Evolutionary conservation across 2,888 invertebrate species (phyloP), one percentile per base, ranked within the genome.

Genomic region (Gnatocerus cornutus): DNA sequence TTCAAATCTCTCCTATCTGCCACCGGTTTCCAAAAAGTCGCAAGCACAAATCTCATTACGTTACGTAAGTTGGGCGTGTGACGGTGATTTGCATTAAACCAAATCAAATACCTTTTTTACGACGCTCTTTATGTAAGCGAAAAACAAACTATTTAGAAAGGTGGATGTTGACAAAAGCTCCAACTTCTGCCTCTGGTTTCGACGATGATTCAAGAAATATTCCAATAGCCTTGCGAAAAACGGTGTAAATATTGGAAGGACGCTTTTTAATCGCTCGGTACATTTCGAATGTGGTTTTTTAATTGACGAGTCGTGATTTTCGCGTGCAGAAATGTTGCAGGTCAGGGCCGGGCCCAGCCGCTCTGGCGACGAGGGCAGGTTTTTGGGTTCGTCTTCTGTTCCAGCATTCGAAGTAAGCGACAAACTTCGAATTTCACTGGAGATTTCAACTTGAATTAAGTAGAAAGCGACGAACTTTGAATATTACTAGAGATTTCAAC

Each of bases 191-290:
- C 21, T 4, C 21, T 21, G 21, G 21, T 21, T 21, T 21, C 21
- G 21, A 21, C 21, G 21, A 21, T 21, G 21, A 21, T 21, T 21
- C 21, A 21, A 21, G 37, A 61, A 61, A 61, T 61, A 61, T 61
- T 61, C 59, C 59, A 30, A 14, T 61, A 61, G 46, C 59, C 59
- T 61, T 61, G 59, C 21, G 8, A 52, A 52, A 61, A 46, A 61
- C 59, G 33, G 46, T 61, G 46, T 61, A 61, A 46, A 61, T 61
- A 58, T 58, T 43, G 41, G 21, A 37, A 61, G 59, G 59, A 46
- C 59, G 27, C 46, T 61, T 61, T 48, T 39, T 55, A 37, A n/a
- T n/a, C 21, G 4, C 21, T 21, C 2, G 1, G 21, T 21, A 21
- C 21, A 21, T 21, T 21, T 21, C 21, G 21, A 21, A 21, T 21